These are phyloP conservation scores for Burhinus oedicnemus DNA, from an alignment of 2,113 vertebrate species.

Conservation along the genomic window DNA sequence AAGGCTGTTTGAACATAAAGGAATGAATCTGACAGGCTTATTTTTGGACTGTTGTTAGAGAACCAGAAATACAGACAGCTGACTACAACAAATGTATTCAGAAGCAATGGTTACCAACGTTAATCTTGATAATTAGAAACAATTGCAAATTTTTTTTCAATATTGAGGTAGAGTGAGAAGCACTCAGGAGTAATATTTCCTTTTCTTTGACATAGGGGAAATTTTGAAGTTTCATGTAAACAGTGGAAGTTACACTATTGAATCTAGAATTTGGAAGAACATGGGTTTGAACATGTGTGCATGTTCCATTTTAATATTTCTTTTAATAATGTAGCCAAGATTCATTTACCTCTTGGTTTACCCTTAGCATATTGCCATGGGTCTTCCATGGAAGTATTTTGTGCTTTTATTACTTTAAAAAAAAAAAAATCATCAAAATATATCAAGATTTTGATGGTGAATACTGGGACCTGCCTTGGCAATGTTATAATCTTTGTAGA, in stretches of 20 bases:
- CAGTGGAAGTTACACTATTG: neutral
- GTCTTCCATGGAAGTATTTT: neutral
- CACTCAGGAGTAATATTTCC: neutral
- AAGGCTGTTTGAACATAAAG: neutral
- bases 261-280: neutral
- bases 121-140: neutral
- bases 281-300: neutral
- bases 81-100: neutral
- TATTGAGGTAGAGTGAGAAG: neutral
- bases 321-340: neutral
- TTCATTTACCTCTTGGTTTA: neutral
- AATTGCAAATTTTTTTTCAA: neutral
- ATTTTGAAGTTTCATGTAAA: neutral
- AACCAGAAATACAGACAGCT: neutral
- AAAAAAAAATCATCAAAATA: neutral
- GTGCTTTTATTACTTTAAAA: neutral
- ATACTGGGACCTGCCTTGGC: neutral
- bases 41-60: neutral
- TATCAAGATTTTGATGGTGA: neutral
- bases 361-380: fast-evolving
- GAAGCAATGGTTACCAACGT: neutral
- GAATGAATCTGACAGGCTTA: neutral
- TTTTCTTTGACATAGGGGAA: neutral
- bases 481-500: neutral
- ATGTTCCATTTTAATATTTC: neutral